Evolutionary conservation across 1,140 invertebrate genomes (phyloP), one percentile per base, ranked within the genome.

Genomic region (Cyphomyrmex costatus): DNA sequence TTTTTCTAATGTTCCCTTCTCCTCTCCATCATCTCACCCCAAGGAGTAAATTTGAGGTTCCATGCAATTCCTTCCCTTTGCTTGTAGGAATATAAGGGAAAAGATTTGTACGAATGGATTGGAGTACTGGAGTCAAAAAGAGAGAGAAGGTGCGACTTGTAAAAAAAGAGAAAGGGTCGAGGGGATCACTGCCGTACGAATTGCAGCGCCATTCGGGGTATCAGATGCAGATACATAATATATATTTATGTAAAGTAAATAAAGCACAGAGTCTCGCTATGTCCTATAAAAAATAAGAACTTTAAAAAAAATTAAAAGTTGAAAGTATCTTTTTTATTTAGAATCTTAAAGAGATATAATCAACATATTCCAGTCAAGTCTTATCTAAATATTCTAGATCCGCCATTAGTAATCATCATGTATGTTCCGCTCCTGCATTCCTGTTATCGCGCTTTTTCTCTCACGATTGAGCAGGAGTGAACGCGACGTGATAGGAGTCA

Each of bases 401-500:
- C 51, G 7, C 51, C 1, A n/a, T n/a, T 53, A n/a, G 51, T 53
- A n/a, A n/a, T 10, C 16, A 14, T 14, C 49, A 42, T 19, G 49
- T 19, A 51, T 51, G 10, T 27, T 49, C 36, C 76, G n/a, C 53
- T 76, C 56, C 24, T 16, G 12, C 46, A 14, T 8, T 24, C 5
- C n/a, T 10, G 21, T 58, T 19, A 24, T 36, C 27, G 16, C 19
- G 24, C 24, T 24, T 60, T 12, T 46, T 33, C 19, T 42, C 10
- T 42, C 36, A 42, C 36, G 36, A 2, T 42, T 8, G 12, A 56
- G 51, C 30, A 33, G 4, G 14, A 49, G 53, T 58, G 24, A 82
- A 19, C 27, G 42, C 53, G 66, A 51, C 14, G 30, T 56, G 73
- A 85, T 65, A 77, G 21, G 27, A 83, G 36, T 42, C 36, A n/a